phyloP scores from a whole-genome alignment of 1,140 invertebrate species.

The Trinorchestia longiramus region DNA sequence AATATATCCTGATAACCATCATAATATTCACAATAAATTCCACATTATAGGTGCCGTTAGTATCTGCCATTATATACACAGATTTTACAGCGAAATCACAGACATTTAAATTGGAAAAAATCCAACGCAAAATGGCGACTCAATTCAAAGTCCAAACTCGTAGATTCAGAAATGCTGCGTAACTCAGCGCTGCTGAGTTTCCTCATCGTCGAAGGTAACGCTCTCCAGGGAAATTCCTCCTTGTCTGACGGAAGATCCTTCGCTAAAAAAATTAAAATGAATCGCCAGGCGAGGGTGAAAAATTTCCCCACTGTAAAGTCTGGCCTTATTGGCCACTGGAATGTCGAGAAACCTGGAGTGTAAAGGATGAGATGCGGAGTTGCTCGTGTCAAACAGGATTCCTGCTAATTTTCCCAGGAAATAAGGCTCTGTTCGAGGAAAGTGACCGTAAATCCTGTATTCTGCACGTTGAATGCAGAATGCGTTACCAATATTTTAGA shows the following conservation, averaged over 20 bases:
- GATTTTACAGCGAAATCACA: background rate
- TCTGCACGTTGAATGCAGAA: background rate
- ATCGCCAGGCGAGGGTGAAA: conserved; percentile 37
- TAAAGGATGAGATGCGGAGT: conserved; percentile 5
- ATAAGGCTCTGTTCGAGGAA: background rate
- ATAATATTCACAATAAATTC: background rate
- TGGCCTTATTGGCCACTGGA: conserved; percentile 37
- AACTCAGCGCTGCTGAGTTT: background rate
- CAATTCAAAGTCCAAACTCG: background rate
- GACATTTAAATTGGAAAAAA: background rate
- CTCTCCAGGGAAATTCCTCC: conserved; percentile 26
- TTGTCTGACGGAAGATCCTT: conserved; percentile 35
- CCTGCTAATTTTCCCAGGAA: background rate
- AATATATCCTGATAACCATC: background rate
- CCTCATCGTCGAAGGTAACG: background rate
- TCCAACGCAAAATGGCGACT: background rate
- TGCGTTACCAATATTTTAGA: background rate
- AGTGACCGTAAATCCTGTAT: background rate
- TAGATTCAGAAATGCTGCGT: background rate
- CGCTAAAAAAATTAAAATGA: conserved; percentile 48
- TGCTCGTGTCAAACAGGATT: background rate
- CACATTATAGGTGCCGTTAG: background rate
- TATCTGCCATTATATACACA: background rate
- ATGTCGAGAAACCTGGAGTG: background rate
- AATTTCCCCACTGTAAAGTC: conserved; percentile 37